Evolutionary conservation across 2,113 vertebrate genomes (phyloP), one percentile per base, ranked within the genome.

Genomic region (Melanotaenia duboulayi): DNA sequence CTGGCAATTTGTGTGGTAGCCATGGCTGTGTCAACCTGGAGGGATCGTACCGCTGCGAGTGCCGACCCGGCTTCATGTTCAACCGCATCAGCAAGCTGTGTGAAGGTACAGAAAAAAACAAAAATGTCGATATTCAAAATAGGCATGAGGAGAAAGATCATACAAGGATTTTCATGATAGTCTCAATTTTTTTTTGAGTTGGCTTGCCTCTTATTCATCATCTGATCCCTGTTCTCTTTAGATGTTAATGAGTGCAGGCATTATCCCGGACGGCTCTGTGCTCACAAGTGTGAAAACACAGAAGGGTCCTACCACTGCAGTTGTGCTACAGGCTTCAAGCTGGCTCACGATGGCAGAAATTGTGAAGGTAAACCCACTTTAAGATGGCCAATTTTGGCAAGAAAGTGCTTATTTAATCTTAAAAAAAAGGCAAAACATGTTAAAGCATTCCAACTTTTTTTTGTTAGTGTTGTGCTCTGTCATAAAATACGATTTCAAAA

Each of bases 221-320:
- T 16, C 44, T 46, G 44, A 7, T 17, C 17, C 17, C 17, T 48
- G 16, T 48, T 14, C 8, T n/a, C 17, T 80, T 5, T 79, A 99
- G 97, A 98, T 86, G 82, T 98, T 62, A 96, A 99, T 0, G 97
- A 99, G 71, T 99, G 97, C 80, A 48, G 5, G 42, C 92, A 95
- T 56, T 97, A 58, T 67, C 92, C 96, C 0, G 95, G 94, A 7
- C 95, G 94, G 19, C 93, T 98, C 13, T 99, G 97, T 13, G 94
- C 94, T 50, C 97, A 99, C 90, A 97, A 94, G 80, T 99, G 97
- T 62, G 95, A 96, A 35, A 99, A 98, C 77, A 95, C 95, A 0
- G 92, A 92, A 2, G 97, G 97, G 7, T 98, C 97, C 58, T 98
- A 96, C 79, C 90, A 85, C 54, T 99, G 97, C 89, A 96, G 95